Evolutionary conservation across 2,888 invertebrate species (phyloP).

Genomic region (Xestobium rufovillosum): DNA sequence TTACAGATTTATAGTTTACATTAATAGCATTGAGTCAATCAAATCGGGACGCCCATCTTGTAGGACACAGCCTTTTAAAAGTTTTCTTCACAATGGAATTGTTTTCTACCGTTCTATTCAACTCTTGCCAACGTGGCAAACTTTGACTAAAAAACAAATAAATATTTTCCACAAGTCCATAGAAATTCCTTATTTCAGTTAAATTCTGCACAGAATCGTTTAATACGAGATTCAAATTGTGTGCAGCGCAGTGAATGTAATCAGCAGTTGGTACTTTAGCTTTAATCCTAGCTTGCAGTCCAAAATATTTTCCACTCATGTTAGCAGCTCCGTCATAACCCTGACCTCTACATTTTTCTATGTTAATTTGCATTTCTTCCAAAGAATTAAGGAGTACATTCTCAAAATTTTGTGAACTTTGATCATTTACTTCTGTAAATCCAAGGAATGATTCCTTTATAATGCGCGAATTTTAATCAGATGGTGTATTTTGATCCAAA

Average conservation of each 20-base stretch:
- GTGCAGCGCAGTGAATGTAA: constrained; percentile 16
- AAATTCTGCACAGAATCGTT: constrained; percentile 12
- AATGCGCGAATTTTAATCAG: too few species aligned
- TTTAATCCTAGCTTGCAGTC: constrained; percentile 13
- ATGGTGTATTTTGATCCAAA: too few species aligned
- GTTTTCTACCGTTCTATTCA: constrained; percentile 1
- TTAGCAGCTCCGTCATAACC: constrained; percentile 16
- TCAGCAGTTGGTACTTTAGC: constrained; percentile 9
- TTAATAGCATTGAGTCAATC: constrained; percentile 10
- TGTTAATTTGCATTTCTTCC: too few species aligned
- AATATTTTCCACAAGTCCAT: constrained; percentile 9
- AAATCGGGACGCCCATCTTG: constrained; percentile 11
- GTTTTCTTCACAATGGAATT: constrained; percentile 8
- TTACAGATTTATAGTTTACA: constrained; percentile 8
- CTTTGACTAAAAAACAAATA: constrained; percentile 10
- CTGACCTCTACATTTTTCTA: constrained; percentile 13
- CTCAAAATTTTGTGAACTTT: too few species aligned
- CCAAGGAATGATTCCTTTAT: too few species aligned
- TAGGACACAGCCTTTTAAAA: constrained; percentile 12
- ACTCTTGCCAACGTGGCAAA: constrained; percentile 1
- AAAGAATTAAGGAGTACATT: too few species aligned
- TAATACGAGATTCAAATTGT: constrained; percentile 16
- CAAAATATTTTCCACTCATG: constrained; percentile 17
- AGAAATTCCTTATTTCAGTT: constrained; percentile 14
- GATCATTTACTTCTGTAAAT: too few species aligned